Base-by-base conservation (phyloP, 2,888 invertebrate species). In the Acleris emargana region DNA sequence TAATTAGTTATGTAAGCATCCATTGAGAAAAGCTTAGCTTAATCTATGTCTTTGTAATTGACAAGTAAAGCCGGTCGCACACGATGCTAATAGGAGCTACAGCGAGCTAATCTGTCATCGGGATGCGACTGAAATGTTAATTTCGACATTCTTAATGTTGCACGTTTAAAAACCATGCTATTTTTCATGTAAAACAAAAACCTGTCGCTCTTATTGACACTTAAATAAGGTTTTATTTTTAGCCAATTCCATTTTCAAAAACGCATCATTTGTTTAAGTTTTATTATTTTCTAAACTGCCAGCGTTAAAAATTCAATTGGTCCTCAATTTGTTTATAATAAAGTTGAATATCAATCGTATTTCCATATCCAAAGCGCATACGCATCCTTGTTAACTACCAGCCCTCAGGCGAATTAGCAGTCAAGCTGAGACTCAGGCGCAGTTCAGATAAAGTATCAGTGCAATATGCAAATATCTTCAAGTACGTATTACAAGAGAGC, bases 401-500 rank as follows among this genome's bases (percentile, higher is more conserved):
- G 57, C 77, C 80, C 71, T 71, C 74, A 70, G 79, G 84, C 74
- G 73, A 78, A 83, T 83, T 80, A 80, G 78, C 76, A 82, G 81
- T 79, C 78, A 68, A 79, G 76, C 76, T 73, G 75, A 79, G 74
- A 76, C 71, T 73, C 72, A 73, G 73, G 72, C 75, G 75, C 76
- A 76, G 72, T 75, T 75, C 76, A 76, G 79, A 81, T 77, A 79
- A 78, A 79, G 81, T 82, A 82, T 71, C 71, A 73, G 74, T 76
- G 76, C 76, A 78, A 76, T 78, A 85, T 85, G 85, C 77, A 80
- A 83, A 84, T 84, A 64, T 17, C 38, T 74, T 71, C 70, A 70
- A 71, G 72, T 75, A 69, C 72, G 76, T 76, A 76, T 74, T 38
- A 38, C 38, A 74, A 72, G 72, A 70, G 45, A 58, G 75, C 80